Conservation (phyloP, 2,888 invertebrate species). For the Eudiplozoon nipponicum region DNA sequence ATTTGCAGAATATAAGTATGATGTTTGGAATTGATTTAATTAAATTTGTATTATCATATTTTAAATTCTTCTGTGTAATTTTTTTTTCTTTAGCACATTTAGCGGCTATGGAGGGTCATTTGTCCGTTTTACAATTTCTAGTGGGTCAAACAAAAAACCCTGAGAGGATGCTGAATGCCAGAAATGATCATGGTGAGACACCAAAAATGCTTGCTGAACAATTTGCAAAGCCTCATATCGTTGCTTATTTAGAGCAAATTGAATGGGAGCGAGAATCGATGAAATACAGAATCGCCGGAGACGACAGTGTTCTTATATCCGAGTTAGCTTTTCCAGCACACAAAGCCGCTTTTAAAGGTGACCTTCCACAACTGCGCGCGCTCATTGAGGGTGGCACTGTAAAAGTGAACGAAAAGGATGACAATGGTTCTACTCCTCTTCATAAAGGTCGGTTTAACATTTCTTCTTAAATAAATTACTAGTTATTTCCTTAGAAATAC, state of each 20-base stretch:
- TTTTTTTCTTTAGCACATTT: constrained; percentile 22
- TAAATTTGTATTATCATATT: too few species aligned
- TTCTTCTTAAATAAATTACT: background rate
- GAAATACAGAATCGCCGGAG: too few species aligned
- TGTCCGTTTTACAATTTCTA: constrained; percentile 25
- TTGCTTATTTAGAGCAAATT: constrained; percentile 20
- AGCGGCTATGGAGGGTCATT: constrained; percentile 25
- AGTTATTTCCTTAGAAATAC: too few species aligned
- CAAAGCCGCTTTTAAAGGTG: constrained; percentile 25
- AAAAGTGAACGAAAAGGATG: constrained; percentile 27
- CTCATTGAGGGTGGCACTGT: constrained; percentile 27
- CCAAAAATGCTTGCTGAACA: constrained; percentile 26
- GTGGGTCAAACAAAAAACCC: constrained; percentile 19
- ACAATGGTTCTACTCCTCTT: constrained; percentile 25
- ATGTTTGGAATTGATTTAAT: too few species aligned
- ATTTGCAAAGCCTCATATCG: constrained; percentile 25
- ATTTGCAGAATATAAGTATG: too few species aligned
- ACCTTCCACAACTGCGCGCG: constrained; percentile 24
- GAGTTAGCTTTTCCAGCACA: constrained; percentile 26
- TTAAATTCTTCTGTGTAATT: too few species aligned
- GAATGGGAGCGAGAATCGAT: background rate
- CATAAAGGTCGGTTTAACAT: constrained; percentile 24
- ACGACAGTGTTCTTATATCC: constrained; percentile 25
- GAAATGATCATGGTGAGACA: constrained; percentile 27
- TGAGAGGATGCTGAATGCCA: constrained; percentile 22